Base-by-base conservation (phyloP, 2,113 vertebrate species). In the Acinonyx jubatus region DNA sequence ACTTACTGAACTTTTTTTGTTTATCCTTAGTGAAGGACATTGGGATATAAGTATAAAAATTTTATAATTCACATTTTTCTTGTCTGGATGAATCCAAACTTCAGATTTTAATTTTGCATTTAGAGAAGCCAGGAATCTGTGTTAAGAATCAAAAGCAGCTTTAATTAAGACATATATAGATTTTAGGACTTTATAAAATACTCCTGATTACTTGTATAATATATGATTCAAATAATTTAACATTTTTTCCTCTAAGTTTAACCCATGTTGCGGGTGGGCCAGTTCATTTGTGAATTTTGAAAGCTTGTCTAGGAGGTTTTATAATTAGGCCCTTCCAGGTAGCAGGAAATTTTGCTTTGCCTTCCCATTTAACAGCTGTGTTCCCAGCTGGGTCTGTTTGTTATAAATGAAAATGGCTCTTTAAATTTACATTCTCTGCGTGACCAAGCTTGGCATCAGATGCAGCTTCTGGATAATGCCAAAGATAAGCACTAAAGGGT, bases 361-460 rank as follows among this genome's bases (percentile, higher is more conserved):
- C 87, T 97, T 97, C 95, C 92, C 94, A 92, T 96, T 97, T 97
- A 98, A 98, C 98, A 99, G 98, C 98, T 99, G 99, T 98, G 98
- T 65, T 98, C 97, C 97, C 99, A 99, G 98, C 98, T 99, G 98
- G 98, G 91, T 27, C 11, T 99, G 98, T 98, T 98, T 98, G 95
- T 98, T 98, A 96, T 93, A 98, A 98, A 98, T 89, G 96, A 98
- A 98, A 98, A 98, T 98, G 97, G 98, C 96, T 98, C 96, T 96
- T 98, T 98, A 93, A 94, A 98, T 99, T 98, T 97, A 97, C 97
- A 98, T 98, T 98, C 98, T 98, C 33, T 4, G 94, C 98, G 98
- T 98, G 98, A 98, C 93, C 96, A 65, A 96, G 96, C 86, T 98
- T 98, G 98, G 98, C 98, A 98, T 98, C 91, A 61, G 96, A 97